Percentiles rank a stretch among this genome's conserved stretches.
Evolutionary conservation across 2,888 invertebrate genomes (phyloP).

Genomic region (Nyleta sp.): DNA sequence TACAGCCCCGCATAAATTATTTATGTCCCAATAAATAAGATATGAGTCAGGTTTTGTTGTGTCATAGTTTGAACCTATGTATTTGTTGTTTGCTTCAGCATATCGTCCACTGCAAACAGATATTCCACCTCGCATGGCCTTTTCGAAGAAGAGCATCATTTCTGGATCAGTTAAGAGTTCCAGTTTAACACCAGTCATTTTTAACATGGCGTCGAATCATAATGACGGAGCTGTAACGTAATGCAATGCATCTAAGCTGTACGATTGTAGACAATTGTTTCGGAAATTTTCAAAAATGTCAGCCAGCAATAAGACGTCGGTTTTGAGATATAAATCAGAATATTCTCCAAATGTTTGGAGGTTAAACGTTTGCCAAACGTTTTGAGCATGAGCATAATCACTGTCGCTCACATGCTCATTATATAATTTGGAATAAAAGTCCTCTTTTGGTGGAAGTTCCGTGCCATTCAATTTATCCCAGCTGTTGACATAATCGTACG

Average conservation of each 20-base stretch:
- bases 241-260: constrained; percentile 3
- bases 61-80: constrained; percentile 55
- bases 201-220: constrained; percentile 3
- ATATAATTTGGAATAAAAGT: not conserved
- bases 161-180: constrained; percentile 16
- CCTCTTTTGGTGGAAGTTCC: not conserved
- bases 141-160: constrained; percentile 43
- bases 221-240: not conserved
- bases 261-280: constrained; percentile 38
- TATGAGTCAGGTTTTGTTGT: constrained; percentile 33
- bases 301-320: constrained; percentile 8
- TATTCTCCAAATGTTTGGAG: not conserved
- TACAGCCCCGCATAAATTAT: constrained; percentile 68
- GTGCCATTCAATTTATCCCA: too few relatives aligned
- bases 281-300: constrained; percentile 49
- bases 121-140: constrained; percentile 6
- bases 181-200: constrained; percentile 3
- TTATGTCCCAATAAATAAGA: constrained; percentile 66
- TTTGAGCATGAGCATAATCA: not conserved
- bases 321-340: not conserved
- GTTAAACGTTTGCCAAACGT: not conserved
- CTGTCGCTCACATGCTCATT: not conserved
- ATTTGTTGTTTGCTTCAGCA: constrained; percentile 65
- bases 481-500: too few relatives aligned
- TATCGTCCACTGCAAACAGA: constrained; percentile 30